These are phyloP conservation scores for Takifugu ocellatus DNA, from an alignment of 2,797 vertebrate species.

Conservation along the genomic window DNA sequence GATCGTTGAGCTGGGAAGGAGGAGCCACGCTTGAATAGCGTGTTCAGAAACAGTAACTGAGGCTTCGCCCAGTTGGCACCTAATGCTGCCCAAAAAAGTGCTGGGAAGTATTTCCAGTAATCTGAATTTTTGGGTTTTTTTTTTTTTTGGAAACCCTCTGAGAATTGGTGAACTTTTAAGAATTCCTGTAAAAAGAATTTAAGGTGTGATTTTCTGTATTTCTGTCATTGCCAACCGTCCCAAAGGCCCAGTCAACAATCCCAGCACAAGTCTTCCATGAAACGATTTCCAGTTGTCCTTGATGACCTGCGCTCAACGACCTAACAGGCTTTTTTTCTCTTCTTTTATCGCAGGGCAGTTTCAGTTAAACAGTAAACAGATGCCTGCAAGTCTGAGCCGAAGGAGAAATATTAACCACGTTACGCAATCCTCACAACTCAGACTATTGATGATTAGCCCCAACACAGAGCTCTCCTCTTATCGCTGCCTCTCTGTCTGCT, in stretches of 20 bases:
- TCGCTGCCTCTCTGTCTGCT: slow-evolving; percentile 43
- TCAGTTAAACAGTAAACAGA: slow-evolving; percentile 73
- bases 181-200: slow-evolving; percentile 15
- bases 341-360: slow-evolving; percentile 50
- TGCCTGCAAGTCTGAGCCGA: slow-evolving; percentile 53
- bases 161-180: slow-evolving; percentile 7
- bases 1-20: neutral
- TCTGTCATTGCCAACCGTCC: slow-evolving; percentile 16
- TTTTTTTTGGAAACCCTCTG: neutral
- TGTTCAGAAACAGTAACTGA: neutral
- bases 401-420: slow-evolving; percentile 52
- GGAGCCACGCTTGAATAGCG: neutral
- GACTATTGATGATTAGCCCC: slow-evolving; percentile 39
- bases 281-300: slow-evolving; percentile 54
- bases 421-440: slow-evolving; percentile 53
- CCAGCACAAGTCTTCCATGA: slow-evolving; percentile 43
- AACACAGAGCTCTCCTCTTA: slow-evolving; percentile 49
- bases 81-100: neutral
- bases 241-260: slow-evolving; percentile 34
- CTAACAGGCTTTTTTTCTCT: slow-evolving; percentile 23
- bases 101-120: neutral
- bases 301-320: slow-evolving; percentile 51
- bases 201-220: slow-evolving; percentile 8
- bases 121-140: slow-evolving; percentile 4
- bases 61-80: slow-evolving; percentile 7